Conservation (phyloP, 2,113 vertebrate species). For the Oryzias javanicus region DNA sequence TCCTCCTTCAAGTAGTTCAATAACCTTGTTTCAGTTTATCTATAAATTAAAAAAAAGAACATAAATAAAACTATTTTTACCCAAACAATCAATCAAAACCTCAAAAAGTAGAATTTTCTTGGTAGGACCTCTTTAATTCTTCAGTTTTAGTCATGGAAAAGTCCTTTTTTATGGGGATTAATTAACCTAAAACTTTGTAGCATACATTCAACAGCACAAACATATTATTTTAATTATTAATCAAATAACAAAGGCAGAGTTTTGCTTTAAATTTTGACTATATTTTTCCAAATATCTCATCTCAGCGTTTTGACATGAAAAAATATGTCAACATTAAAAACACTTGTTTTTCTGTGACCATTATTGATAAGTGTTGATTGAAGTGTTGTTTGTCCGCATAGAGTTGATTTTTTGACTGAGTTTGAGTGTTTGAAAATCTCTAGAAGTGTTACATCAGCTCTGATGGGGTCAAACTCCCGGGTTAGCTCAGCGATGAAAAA, state of each 20-base stretch:
- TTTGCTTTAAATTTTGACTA: background rate
- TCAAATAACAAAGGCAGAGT: slow-evolving; percentile 12
- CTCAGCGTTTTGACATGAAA: slow-evolving; percentile 30
- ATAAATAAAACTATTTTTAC: too few relatives aligned
- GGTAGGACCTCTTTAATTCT: too few relatives aligned
- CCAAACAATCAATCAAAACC: too few relatives aligned
- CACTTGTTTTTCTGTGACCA: slow-evolving; percentile 39
- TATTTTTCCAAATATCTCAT: slow-evolving; percentile 26
- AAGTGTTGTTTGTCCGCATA: slow-evolving; percentile 57
- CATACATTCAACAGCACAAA: background rate
- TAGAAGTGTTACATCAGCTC: slow-evolving; percentile 31
- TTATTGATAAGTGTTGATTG: slow-evolving; percentile 48
- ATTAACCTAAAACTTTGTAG: too few relatives aligned
- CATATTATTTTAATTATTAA: background rate
- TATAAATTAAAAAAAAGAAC: too few relatives aligned
- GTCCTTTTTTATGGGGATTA: too few relatives aligned
- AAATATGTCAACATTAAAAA: slow-evolving; percentile 40
- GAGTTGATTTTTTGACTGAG: slow-evolving; percentile 28
- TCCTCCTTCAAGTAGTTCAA: too few relatives aligned
- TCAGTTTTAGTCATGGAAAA: too few relatives aligned
- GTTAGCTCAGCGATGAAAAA: slow-evolving; percentile 14
- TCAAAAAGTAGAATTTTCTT: too few relatives aligned
- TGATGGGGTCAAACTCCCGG: slow-evolving; percentile 28
- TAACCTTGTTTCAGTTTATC: too few relatives aligned
- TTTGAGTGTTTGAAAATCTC: slow-evolving; percentile 36